These are phyloP conservation scores for Esox lucius DNA, from an alignment of 2,797 vertebrate species.

Conservation along the genomic window DNA sequence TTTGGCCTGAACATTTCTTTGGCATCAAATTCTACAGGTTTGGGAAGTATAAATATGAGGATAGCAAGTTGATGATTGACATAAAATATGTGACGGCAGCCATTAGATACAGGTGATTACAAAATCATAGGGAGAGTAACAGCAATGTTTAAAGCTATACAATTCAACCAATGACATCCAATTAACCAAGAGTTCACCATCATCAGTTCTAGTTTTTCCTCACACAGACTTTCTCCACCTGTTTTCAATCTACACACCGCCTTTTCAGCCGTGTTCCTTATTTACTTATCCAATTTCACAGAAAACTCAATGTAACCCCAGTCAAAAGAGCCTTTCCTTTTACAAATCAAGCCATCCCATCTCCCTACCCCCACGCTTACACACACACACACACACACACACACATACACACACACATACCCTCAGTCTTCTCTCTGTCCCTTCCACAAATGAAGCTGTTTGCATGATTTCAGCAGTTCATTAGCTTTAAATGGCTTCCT, in stretches of 20 bases:
- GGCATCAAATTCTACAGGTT: neutral
- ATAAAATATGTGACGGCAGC: neutral
- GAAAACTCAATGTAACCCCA: neutral
- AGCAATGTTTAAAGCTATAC: neutral
- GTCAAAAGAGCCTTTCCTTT: neutral
- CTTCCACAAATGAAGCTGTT: constrained; percentile 22
- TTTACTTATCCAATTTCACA: constrained; percentile 3
- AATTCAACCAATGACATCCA: neutral
- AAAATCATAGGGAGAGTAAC: neutral
- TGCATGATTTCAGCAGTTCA: constrained; percentile 26
- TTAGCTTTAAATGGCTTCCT: constrained; percentile 20
- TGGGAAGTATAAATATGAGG: neutral
- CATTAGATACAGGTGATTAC: neutral
- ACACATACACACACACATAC: neutral
- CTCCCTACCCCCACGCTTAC: constrained; percentile 4
- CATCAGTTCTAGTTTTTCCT: neutral
- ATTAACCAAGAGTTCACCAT: neutral
- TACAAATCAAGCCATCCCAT: neutral
- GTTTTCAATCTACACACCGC: neutral
- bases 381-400: no score
- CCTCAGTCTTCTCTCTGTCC: neutral
- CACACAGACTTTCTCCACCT: neutral
- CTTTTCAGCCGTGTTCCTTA: neutral
- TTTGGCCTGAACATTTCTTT: neutral
- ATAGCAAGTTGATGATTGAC: neutral